Base-by-base conservation (phyloP, 2,113 vertebrate genomes). In the Campylomormyrus tamandua region DNA sequence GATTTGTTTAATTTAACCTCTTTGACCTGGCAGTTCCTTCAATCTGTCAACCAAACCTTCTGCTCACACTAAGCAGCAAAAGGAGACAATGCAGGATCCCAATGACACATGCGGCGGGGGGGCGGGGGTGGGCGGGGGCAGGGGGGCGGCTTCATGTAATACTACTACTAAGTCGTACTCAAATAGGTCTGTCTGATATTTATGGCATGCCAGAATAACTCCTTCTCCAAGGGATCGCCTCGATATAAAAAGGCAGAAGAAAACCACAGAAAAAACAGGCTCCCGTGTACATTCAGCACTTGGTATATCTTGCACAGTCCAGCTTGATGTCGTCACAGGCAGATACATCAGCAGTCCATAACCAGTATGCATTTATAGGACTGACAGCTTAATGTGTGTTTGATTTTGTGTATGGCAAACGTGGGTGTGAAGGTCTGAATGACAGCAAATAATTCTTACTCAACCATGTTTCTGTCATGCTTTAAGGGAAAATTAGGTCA, bases 1-100 rank as follows among this genome's bases (percentile, higher is more conserved):
- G 89, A 92, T 92, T 92, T 93, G 91, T 92, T 88, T 90, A 77
- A 89, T 91, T 92, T 93, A 92, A 93, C 92, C 92, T 90, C 91
- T 88, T 5, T 92, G 91, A 93, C 91, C 92, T 10, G 53, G 84
- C 39, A 50, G 39, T 87, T 89, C 90, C 62, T 86, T 85, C 90
- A 85, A 24, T 52, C 74, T 89, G 74, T 90, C 86, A 88, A 52
- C 45, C 24, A 21, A 87, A 83, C 87, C 80, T 86, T 86, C 58
- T 83, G 74, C 15, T 50, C 62, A 66, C 53, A 83, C 77, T 70
- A 62, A 90, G 49, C 58, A 86, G n/a, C 52, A 19, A 84, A 15
- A 46, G 2, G 42, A 19, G 77, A 84, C 88, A 89, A 70, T 48
- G 52, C 53, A 45, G 56, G 52, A 58, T 24, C 56, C 15, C n/a